Base-by-base conservation (phyloP, 2,888 invertebrate genomes). In the Rhabditophanes sp. region DNA sequence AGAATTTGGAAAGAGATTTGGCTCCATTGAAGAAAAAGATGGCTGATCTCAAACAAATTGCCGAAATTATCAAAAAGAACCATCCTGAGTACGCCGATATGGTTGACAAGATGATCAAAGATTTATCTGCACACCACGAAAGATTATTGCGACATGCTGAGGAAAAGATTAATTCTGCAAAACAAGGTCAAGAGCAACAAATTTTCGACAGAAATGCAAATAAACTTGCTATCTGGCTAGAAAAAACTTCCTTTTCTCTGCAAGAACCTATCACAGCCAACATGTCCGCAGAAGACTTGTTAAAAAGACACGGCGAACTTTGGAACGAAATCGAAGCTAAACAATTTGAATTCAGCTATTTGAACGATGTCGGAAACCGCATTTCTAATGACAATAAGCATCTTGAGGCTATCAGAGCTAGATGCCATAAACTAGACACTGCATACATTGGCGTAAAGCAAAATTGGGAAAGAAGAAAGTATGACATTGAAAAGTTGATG, bases 171-270 rank as follows among this genome's bases (percentile, higher is more conserved):
- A 76, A 77, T 1, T 73, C 83, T 28, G 73, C 96, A 20, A 85
- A 88, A 68, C 83, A 82, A 61, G 84, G 87, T 2, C 87, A 90
- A 3, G 90, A 90, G 0, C 80, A 82, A 63, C 87, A 90, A 67
- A 82, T 88, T 60, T 85, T 87, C 67, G 79, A 78, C 28, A 44
- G 46, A 6, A 51, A 57, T 2, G 47, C 48, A 23, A 38, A 28
- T 41, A 36, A 20, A 26, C 8, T 36, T 9, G 12, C n/a, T 8
- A 18, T 14, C 11, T 12, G 11, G 15, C 18, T 11, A 12, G 15
- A 7, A 32, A n/a, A 6, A 21, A 12, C 14, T n/a, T n/a, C 19
- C 8, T 9, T 21, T 21, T 15, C 17, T 20, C 21, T 46, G 15
- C 25, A 47, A 12, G 46, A 47, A 33, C 40, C 41, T 5, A 32